Conservation (phyloP, 2,888 invertebrate species). For the Minunthozetes semirufus region DNA sequence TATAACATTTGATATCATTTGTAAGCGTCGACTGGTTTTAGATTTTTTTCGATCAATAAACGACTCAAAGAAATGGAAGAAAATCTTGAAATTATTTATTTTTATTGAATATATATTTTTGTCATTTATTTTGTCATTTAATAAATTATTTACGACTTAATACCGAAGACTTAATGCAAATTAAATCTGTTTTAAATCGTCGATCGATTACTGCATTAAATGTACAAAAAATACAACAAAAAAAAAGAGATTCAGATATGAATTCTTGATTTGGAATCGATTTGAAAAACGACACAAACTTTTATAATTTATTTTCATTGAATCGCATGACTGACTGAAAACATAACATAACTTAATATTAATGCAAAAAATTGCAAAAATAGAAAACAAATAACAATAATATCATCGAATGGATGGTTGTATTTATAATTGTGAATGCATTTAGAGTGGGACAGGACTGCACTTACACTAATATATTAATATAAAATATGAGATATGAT, state of each 20-base stretch:
- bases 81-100: too few relatives aligned
- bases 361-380: neutral
- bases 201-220: neutral
- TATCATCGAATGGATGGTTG: neutral
- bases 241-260: neutral
- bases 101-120: too few relatives aligned
- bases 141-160: too few relatives aligned
- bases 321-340: too few relatives aligned
- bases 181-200: conserved; percentile 1
- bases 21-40: too few relatives aligned
- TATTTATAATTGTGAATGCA: neutral
- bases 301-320: too few relatives aligned
- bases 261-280: neutral
- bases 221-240: too few relatives aligned
- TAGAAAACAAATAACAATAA: neutral
- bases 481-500: conserved; percentile 11
- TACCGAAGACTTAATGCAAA: neutral
- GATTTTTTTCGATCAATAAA: too few relatives aligned
- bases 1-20: too few relatives aligned
- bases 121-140: too few relatives aligned
- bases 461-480: neutral
- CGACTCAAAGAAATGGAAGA: too few relatives aligned
- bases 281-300: too few relatives aligned
- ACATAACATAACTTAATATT: neutral
- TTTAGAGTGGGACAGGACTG: neutral